These are phyloP conservation scores for Cynoglossus semilaevis DNA, from an alignment of 2,113 vertebrate genomes.

Conservation along the genomic window DNA sequence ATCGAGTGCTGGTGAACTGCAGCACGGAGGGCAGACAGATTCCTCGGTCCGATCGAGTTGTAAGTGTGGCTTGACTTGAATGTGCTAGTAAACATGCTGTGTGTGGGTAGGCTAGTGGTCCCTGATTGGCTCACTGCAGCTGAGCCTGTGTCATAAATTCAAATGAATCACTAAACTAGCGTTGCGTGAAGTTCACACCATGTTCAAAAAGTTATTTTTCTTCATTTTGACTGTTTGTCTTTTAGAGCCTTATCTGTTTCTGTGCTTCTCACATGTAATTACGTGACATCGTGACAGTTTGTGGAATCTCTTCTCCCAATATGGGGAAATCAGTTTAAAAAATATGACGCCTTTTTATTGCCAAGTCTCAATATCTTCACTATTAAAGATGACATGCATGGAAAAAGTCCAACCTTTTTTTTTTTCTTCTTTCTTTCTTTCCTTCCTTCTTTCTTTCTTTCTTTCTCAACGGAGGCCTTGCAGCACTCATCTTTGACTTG, in stretches of 20 bases:
- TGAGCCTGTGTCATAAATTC: not conserved
- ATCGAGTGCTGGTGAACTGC: no score
- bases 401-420: conserved; percentile 50
- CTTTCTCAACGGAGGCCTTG: conserved; percentile 54
- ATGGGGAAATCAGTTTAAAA: conserved; percentile 45
- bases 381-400: conserved; percentile 55
- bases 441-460: conserved; percentile 50
- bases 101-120: no score
- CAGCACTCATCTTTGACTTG: conserved; percentile 66
- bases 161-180: conserved; percentile 10
- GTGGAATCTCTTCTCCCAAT: conserved; percentile 20
- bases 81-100: no score
- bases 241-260: conserved; percentile 25
- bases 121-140: conserved; percentile 7
- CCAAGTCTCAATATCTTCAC: conserved; percentile 58
- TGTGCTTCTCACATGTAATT: conserved; percentile 4
- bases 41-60: no score
- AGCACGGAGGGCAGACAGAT: no score
- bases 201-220: conserved; percentile 1
- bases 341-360: conserved; percentile 37
- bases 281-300: conserved; percentile 42
- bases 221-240: conserved; percentile 13
- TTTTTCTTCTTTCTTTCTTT: conserved; percentile 48
- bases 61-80: no score
- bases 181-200: conserved; percentile 11